Evolutionary conservation across 2,888 invertebrate genomes (phyloP).

Genomic region (Eueremaeus valkanovi): DNA sequence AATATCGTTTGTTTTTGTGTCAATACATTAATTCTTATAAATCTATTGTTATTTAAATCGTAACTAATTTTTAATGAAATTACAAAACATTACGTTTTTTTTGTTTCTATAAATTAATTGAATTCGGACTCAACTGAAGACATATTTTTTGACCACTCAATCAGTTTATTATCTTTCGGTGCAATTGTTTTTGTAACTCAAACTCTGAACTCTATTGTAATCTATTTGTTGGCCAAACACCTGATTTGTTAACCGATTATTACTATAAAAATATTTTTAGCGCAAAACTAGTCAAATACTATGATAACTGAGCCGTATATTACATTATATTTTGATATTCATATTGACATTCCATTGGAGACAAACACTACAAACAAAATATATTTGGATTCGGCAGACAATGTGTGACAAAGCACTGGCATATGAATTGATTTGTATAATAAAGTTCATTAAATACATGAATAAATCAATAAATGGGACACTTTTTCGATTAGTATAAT

Average conservation of each 20-base stretch:
- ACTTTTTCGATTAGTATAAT: too few species aligned
- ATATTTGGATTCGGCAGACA: neutral
- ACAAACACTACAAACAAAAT: neutral
- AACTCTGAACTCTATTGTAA: too few species aligned
- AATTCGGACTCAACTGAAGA: too few species aligned
- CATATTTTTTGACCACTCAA: neutral
- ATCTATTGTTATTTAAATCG: neutral
- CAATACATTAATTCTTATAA: neutral
- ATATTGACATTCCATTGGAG: neutral
- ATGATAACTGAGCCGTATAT: neutral
- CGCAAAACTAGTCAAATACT: neutral
- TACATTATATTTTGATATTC: neutral
- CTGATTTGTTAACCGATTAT: neutral
- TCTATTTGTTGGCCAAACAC: neutral
- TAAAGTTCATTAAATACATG: too few species aligned
- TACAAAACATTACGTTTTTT: too few species aligned
- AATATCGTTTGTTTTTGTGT: neutral
- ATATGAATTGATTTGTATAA: too few species aligned
- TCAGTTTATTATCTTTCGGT: neutral
- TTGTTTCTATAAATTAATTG: too few species aligned
- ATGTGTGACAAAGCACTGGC: constrained; percentile 10
- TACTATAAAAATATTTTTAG: too few species aligned
- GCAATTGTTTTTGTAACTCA: neutral
- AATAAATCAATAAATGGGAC: too few species aligned
- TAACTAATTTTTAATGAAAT: neutral